Evolutionary conservation across 1,140 invertebrate species (phyloP), one percentile per base, ranked within the genome.

Genomic region (Propsilocerus akamusi): DNA sequence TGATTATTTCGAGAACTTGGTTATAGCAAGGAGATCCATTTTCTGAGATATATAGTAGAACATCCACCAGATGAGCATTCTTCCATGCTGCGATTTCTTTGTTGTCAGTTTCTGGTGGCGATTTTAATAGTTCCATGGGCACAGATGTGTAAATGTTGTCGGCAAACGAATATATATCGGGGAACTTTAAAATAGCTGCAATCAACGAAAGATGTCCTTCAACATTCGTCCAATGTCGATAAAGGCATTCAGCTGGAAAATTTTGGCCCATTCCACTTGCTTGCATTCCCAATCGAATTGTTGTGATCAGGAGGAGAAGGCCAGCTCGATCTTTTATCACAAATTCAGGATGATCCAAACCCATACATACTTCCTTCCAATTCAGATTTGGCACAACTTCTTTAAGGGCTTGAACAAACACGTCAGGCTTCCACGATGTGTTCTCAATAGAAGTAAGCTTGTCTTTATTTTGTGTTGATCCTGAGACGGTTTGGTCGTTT

Each of bases 81-180:
- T 88, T 79, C 93, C 93, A 96, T 5, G 82, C 86, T 28, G 79
- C 76, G 26, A 94, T 78, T 63, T 95, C 91, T 61, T 94, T 91
- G 57, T 90, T 91, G 49, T 97, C 91, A 20, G 75, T 73, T 72
- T 97, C 93, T 0, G 92, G 92, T 12, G 84, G 80, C 14, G 88
- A 83, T 69, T 98, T 98, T 8, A 98, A 64, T 51, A 89, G 77
- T 56, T 96, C 90, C 50, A 91, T 81, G 1, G 80, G 71, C 3
- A 94, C 87, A 6, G 84, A 75, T 56, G 83, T 82, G 64, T 83
- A 90, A 0, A 83, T 80, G 68, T 89, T 85, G 66, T 97, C 93
- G 47, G 86, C 82, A 63, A 97, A 90, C 60, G 86, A 92, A 65
- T 97, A 95, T 26, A 97, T 77, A 66, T 97, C 94, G 1, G 88